Base-by-base conservation (phyloP, 2,113 vertebrate species). In the Microcebus jonahi region DNA sequence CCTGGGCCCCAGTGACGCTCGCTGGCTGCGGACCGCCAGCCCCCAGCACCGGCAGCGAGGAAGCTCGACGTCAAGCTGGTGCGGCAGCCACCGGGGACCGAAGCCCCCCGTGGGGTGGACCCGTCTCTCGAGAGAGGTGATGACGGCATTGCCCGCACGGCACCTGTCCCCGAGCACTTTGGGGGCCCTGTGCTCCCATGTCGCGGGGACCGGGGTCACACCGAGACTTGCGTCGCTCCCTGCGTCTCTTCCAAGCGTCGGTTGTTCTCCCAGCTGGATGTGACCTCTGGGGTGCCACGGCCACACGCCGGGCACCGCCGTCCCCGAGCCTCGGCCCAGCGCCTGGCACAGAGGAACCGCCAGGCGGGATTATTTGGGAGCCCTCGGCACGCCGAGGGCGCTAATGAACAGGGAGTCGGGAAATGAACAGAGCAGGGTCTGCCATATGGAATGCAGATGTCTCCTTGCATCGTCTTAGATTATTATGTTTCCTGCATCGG, bases 101-200 rank as follows among this genome's bases (percentile, higher is more conserved):
- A 11, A 2, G 10, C 0, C 2, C 18, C 12, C 8, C 10, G 0
- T 1, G 29, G 42, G 31, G 29, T 6, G 20, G 3, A 31, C 15
- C 45, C 14, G 2, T 21, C 14, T 27, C 15, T 8, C 6, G 1
- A 73, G 70, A 80, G 48, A 80, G 48, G 25, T 14, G 1, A 4
- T 20, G 23, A 3, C 0, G 3, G 75, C 80, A 18, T 1, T 0
- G 0, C 4, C 17, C 50, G 29, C 0, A 11, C n/a, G 8, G 8
- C 14, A 0, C 10, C 8, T 9, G 39, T 48, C 82, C 36, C 61
- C 15, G 20, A 29, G 70, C 67, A 14, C 34, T 17, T 8, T 36
- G 17, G 29, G 20, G 65, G 20, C 36, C 57, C 29, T 34, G 23
- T 1, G 3, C 36, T 42, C 71, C 65, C 48, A 36, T 6, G n/a